These are phyloP conservation scores for Nemoura dubitans DNA, from an alignment of 2,888 invertebrate genomes.

Conservation along the genomic window DNA sequence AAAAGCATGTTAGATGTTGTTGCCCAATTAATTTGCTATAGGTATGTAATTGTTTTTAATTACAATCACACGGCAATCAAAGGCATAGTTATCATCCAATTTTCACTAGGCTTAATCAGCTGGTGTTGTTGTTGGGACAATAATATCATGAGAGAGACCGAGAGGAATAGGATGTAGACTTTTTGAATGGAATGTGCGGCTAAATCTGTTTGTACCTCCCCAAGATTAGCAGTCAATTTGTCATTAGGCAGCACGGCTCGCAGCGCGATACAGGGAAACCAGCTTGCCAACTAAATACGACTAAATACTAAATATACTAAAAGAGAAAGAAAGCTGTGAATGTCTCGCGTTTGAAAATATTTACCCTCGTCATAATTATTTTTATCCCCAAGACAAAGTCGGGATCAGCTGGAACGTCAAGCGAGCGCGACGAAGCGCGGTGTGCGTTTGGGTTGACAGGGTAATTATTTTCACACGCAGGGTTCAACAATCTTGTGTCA, in stretches of 20 bases:
- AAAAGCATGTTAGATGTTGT: background rate
- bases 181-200: constrained; percentile 21
- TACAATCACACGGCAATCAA: background rate
- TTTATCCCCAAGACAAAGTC: background rate
- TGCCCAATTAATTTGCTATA: too few relatives aligned
- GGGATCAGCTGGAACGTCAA: background rate
- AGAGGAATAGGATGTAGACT: background rate
- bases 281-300: background rate
- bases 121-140: too few relatives aligned
- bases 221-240: constrained; percentile 48
- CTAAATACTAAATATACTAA: background rate
- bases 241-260: constrained; percentile 2
- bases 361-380: background rate
- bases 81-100: too few relatives aligned
- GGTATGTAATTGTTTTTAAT: background rate
- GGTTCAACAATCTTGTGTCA: too few relatives aligned
- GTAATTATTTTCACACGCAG: background rate
- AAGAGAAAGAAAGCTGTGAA: background rate
- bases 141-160: background rate
- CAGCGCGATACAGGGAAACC: background rate
- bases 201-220: constrained; percentile 49
- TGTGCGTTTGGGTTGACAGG: background rate
- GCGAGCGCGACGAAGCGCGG: background rate
- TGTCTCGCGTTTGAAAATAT: background rate
- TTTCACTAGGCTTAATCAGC: too few relatives aligned